Evolutionary conservation across 2,888 invertebrate species (phyloP).

Genomic region (Cheiracanthium punctorium): DNA sequence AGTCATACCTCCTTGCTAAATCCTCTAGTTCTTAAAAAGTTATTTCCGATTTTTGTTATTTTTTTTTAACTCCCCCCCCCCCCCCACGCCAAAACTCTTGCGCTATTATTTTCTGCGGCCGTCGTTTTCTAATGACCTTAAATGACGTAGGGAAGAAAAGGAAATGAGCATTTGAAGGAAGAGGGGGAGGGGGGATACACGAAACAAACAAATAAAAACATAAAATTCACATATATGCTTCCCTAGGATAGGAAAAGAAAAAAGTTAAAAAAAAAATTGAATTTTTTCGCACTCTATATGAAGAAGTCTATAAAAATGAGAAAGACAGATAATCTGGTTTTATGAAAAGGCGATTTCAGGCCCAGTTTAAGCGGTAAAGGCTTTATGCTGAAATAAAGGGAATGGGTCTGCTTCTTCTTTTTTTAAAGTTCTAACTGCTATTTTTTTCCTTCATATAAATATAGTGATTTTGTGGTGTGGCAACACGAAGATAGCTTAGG

Average conservation of each 20-base stretch:
- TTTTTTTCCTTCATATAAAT: constrained; percentile 18
- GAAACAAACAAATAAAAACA: constrained; percentile 38
- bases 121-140: constrained; percentile 67
- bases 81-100: neutral
- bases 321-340: constrained; percentile 55
- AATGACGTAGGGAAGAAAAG: constrained; percentile 52
- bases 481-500: constrained; percentile 31
- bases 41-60: constrained; percentile 57
- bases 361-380: constrained; percentile 14
- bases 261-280: neutral
- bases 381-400: constrained; percentile 58
- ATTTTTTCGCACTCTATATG: neutral
- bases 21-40: constrained; percentile 55
- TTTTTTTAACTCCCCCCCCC: no score
- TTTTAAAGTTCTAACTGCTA: neutral
- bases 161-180: constrained; percentile 50
- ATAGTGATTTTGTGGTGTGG: constrained; percentile 5
- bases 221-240: constrained; percentile 28
- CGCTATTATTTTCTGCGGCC: constrained; percentile 55
- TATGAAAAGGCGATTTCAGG: constrained; percentile 62
- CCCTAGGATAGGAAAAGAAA: neutral
- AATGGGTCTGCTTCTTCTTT: constrained; percentile 19
- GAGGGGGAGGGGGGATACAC: constrained; percentile 2
- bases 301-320: constrained; percentile 49
- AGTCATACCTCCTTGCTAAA: constrained; percentile 59